phyloP scores from a whole-genome alignment of 2,888 invertebrate species.

The Cataglyphis livida region DNA sequence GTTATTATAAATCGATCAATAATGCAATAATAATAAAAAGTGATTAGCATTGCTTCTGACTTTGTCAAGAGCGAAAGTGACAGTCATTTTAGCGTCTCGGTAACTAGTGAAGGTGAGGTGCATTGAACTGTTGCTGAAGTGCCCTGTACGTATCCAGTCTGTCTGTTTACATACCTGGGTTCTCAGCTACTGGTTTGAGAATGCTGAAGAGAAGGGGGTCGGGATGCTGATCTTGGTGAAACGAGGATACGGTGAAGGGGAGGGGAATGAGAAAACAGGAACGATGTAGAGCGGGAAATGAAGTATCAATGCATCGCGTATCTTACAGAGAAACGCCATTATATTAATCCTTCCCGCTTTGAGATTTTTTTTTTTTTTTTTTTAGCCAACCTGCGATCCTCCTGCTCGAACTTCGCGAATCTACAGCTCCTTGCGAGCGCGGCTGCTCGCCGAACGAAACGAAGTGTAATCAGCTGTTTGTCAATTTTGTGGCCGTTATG shows the following conservation, averaged over 20 bases:
- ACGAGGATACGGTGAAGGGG: slow-evolving; percentile 4
- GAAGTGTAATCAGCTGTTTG: slow-evolving; percentile 6
- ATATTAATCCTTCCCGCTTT: slow-evolving; percentile 57
- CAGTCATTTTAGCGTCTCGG: slow-evolving; percentile 4
- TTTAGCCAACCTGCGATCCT: slow-evolving; percentile 28
- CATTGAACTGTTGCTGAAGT: slow-evolving; percentile 44
- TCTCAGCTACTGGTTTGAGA: slow-evolving; percentile 56
- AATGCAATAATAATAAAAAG: background rate
- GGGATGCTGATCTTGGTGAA: background rate
- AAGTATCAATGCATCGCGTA: slow-evolving; percentile 75
- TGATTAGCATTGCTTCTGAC: background rate
- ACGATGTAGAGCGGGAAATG: slow-evolving; percentile 69
- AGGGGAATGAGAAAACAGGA: slow-evolving; percentile 34
- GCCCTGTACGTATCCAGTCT: slow-evolving; percentile 11
- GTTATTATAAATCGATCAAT: background rate
- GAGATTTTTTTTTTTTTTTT: background rate
- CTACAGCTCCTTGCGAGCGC: background rate
- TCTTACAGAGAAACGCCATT: slow-evolving; percentile 77
- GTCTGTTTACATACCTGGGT: slow-evolving; percentile 44
- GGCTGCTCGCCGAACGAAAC: background rate
- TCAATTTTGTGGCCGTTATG: background rate
- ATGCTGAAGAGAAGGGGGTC: slow-evolving; percentile 47
- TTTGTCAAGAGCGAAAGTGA: slow-evolving; percentile 2
- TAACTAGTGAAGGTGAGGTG: slow-evolving; percentile 39
- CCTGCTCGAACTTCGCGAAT: background rate